A percentile compares a stretch with the other conserved stretches of the same genome.
Conservation (phyloP, 2,113 vertebrate genomes). For the Tychaedon coryphoeus region DNA sequence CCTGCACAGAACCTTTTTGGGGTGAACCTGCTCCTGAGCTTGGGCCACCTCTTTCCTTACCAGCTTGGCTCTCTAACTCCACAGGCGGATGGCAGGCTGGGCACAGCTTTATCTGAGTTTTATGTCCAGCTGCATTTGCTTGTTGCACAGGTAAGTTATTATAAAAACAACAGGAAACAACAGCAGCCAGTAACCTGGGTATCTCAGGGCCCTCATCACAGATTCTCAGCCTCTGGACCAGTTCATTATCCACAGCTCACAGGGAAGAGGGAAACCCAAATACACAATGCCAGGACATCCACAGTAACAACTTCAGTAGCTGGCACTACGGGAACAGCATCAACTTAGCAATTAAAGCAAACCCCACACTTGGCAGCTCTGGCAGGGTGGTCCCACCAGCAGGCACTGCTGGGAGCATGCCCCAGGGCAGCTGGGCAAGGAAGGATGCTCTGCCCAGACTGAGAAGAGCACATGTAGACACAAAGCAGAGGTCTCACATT, state of each 20-base stretch:
- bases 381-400: neutral
- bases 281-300: rapidly evolving
- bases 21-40: neutral
- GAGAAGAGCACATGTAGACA: neutral
- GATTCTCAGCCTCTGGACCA: neutral
- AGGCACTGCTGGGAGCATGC: neutral
- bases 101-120: neutral
- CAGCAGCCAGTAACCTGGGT: neutral
- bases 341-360: neutral
- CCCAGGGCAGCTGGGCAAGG: neutral
- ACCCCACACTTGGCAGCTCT: neutral
- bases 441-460: neutral
- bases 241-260: neutral
- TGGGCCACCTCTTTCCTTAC: neutral
- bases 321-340: neutral
- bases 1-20: neutral
- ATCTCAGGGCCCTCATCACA: neutral
- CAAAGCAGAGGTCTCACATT: neutral
- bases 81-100: neutral
- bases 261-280: neutral
- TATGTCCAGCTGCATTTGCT: neutral
- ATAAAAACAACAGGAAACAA: neutral
- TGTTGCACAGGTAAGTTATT: neutral
- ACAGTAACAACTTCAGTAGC: neutral
- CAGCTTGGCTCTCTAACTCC: neutral